Evolutionary conservation across 2,888 invertebrate species (phyloP), one percentile per base, ranked within the genome.

Genomic region (Venustoraphidia nigricollis): DNA sequence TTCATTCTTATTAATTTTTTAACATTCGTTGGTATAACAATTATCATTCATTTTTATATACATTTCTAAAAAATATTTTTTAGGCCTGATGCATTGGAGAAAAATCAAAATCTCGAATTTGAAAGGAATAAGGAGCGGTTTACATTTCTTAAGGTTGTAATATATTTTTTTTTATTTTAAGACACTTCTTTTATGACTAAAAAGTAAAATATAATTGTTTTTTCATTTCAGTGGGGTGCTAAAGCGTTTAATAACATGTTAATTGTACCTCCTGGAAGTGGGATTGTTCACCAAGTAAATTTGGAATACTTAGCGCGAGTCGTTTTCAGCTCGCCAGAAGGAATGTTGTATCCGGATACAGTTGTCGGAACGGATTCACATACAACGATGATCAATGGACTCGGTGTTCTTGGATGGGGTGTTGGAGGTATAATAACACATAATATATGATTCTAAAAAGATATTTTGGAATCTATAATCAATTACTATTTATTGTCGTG

Each of bases 201-300:
- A 52, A 48, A 48, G 9, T 37, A 41, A 37, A 49, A 50, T 51
- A n/a, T 44, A 45, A 49, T 41, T 49, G 52, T 39, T 48, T 46
- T 57, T 53, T 51, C 49, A 34, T 70, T 70, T 10, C 68, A 91
- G 87, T 97, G 97, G 97, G 97, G 96, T 27, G 93, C 96, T 0
- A 85, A 86, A 59, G 89, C 95, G 0, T 90, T 98, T 57, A 74
- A 88, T 63, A 97, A 97, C 62, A 93, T 97, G 89, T 66, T 93
- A 56, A 96, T 97, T 47, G 94, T 98, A 0, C 97, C 97, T 1
- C 97, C 97, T 0, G 97, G 97, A 1, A 94, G 93, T 44, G 97
- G 97, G 6, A 98, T 98, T 52, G 93, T 96, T 0, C 97, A 97
- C 68, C 97, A 98, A 74, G 95, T 98, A 1, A 98, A 98, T 68